phyloP scores from a whole-genome alignment of 1,140 invertebrate species.

The Scaptomyza pallida region DNA sequence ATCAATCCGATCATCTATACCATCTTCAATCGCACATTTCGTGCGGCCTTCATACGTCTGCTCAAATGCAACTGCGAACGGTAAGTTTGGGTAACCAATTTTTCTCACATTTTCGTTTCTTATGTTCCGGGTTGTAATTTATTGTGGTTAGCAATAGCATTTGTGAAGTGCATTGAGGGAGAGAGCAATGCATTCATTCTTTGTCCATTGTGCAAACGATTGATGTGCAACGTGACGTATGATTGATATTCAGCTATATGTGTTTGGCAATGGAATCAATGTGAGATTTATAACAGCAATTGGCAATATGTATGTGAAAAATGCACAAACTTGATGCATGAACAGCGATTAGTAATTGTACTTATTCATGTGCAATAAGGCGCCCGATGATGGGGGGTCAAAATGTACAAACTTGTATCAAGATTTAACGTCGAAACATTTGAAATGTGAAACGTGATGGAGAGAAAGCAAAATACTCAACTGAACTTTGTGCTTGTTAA shows the following conservation, averaged over 20 bases:
- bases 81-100: conserved; percentile 83
- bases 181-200: background rate
- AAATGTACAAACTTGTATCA: background rate
- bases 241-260: conserved; percentile 62
- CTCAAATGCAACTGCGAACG: conserved; percentile 90
- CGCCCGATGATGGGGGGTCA: no score
- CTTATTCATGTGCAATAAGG: background rate
- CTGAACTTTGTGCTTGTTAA: no score
- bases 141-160: conserved; percentile 33
- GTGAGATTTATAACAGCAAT: conserved; percentile 15
- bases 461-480: background rate
- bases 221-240: conserved; percentile 75
- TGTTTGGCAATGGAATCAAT: conserved; percentile 49
- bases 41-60: conserved; percentile 92
- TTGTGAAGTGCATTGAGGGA: background rate
- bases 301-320: conserved; percentile 20
- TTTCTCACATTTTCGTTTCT: conserved; percentile 12
- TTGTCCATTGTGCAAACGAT: conserved; percentile 39
- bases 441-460: background rate
- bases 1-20: conserved; percentile 95
- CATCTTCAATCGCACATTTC: conserved; percentile 94
- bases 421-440: background rate
- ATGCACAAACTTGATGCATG: conserved; percentile 34
- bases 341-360: conserved; percentile 43
- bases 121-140: conserved; percentile 30